Evolutionary conservation across 2,888 invertebrate genomes (phyloP), one percentile per base, ranked within the genome.

Genomic region (Epinotia nisella): DNA sequence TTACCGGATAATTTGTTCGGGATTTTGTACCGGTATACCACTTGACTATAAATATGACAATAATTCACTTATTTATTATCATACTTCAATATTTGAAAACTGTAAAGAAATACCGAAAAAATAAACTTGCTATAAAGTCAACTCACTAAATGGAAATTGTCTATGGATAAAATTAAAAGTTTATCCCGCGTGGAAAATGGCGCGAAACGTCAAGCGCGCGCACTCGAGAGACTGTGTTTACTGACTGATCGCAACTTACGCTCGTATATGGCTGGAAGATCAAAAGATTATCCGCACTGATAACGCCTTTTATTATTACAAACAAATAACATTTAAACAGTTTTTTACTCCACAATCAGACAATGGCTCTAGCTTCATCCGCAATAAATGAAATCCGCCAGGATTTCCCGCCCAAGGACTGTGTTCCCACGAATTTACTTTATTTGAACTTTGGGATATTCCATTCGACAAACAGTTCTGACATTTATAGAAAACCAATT

Each of bases 201-300:
- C 55, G 62, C 62, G 51, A 17, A n/a, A 2, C 58, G 49, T 45
- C 29, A 29, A 29, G 60, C 72, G 72, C 56, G 21, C 67, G 61
- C 55, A 35, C 55, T 21, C 21, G n/a, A n/a, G 61, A 55, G 24
- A 56, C 60, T 60, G 67, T 56, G 61, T 62, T 51, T 29, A 68
- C 72, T 67, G 61, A 68, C 45, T 56, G 56, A 56, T 19, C 45
- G 19, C 17, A 17, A 45, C 67, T 56, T 24, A 49, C 55, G 2
- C 68, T 29, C 35, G 58, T 62, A 64, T 73, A 69, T 64, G 68
- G 58, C 68, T 21, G 9, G 39, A 29, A 73, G 68, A 69, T 73
- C 49, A 69, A 51, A 70, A 73, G 73, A 73, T 73, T 73, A 73
- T 69, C 62, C 68, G 58, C 64, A 69, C 64, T 69, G 73, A 73